Evolutionary conservation across 2,888 invertebrate genomes (phyloP).

Genomic region (Rhingia campestris): DNA sequence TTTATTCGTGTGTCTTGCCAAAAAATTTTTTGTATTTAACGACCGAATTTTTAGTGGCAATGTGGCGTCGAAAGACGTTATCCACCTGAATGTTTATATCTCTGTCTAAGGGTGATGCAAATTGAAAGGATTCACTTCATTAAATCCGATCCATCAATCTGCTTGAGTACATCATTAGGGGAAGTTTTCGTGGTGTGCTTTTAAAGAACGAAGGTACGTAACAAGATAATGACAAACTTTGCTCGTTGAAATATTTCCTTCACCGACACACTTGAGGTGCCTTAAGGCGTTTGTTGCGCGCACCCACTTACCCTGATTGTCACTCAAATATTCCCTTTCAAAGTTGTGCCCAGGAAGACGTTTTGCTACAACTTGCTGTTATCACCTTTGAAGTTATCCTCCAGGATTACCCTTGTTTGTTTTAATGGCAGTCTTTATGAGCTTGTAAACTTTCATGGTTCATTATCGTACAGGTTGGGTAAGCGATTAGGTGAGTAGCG

Average conservation of each 20-base stretch:
- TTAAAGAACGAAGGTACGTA: slow-evolving; percentile 7
- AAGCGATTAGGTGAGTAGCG: slow-evolving; percentile 37
- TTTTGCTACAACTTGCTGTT: slow-evolving; percentile 47
- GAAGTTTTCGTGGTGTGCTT: not conserved
- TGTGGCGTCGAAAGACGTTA: slow-evolving; percentile 9
- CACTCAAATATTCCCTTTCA: slow-evolving; percentile 67
- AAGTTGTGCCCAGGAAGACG: slow-evolving; percentile 6
- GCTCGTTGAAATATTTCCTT: not conserved
- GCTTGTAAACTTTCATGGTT: slow-evolving; percentile 68
- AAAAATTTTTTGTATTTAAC: slow-evolving; percentile 37
- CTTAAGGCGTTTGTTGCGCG: slow-evolving; percentile 40
- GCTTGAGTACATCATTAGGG: slow-evolving; percentile 12
- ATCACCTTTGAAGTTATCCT: slow-evolving; percentile 72
- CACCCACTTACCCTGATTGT: slow-evolving; percentile 40
- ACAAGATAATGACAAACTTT: slow-evolving; percentile 59
- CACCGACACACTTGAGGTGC: slow-evolving; percentile 27
- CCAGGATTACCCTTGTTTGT: slow-evolving; percentile 66
- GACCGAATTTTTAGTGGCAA: slow-evolving; percentile 1
- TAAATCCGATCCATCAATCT: slow-evolving; percentile 11
- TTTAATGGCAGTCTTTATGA: slow-evolving; percentile 71
- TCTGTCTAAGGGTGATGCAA: not conserved
- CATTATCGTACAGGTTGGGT: slow-evolving; percentile 67
- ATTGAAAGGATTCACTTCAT: slow-evolving; percentile 58
- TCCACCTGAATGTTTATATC: slow-evolving; percentile 1
- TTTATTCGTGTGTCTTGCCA: slow-evolving; percentile 53